Base-by-base conservation (phyloP, 2,113 vertebrate genomes). In the Sminthopsis crassicaudata region DNA sequence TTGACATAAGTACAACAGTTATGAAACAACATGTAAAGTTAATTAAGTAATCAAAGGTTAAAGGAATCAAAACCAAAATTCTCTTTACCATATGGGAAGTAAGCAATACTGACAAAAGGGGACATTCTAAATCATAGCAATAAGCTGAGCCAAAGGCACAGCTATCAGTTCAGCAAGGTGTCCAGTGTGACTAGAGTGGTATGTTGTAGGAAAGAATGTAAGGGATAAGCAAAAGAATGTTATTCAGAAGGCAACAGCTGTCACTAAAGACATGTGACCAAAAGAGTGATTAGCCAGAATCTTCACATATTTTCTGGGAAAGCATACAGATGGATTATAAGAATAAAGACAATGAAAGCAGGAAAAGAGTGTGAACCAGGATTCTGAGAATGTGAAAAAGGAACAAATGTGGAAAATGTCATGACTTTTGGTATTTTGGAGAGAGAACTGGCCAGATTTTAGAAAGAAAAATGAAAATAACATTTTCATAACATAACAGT, bases 341-440 rank as follows among this genome's bases (percentile, higher is more conserved):
- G 67, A 16, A 7, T 76, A n/a, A 76, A 76, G 36, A n/a, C 36
- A 76, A 42, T 14, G 57, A 16, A 76, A 42, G 36, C 16, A 76
- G 36, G 36, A 67, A 30, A 12, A 76, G 36, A 19, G 36, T 76
- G 4, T 67, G 30, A 67, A 67, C 11, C 30, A 67, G 60, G 30
- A 2, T 67, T 30, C 36, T 42, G n/a, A n/a, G 67, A 84, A 84
- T 84, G 19, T 16, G n/a, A 22, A 76, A 76, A 76, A 76, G n/a
- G 60, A 76, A 76, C 12, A 76, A 84, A 84, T 84, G 67, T 42
- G 67, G 42, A 84, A 23, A n/a, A 84, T 42, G 67, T 22, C 67
- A 84, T 93, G 93, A 90, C 48, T 92, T 90, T 91, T 46, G 90
- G 53, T 92, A 24, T 95, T 94, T 92, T 92, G 30, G 57, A 57